Evolutionary conservation across 2,113 vertebrate genomes (phyloP), one percentile per base, ranked within the genome.

Genomic region (Megatriorchis doriae): DNA sequence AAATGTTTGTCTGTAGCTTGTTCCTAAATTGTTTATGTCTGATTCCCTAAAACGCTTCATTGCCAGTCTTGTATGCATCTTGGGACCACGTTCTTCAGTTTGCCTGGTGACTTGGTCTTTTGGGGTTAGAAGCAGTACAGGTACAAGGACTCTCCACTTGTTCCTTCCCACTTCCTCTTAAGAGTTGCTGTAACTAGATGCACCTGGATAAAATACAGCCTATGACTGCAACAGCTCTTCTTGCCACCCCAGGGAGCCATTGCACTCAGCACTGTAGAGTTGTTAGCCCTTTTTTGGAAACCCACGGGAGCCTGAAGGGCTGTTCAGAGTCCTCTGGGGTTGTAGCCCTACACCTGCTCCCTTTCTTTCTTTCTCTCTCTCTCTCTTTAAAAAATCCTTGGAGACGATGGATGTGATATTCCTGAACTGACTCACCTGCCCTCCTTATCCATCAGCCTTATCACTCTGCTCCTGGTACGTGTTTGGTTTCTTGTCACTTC

Each of bases 1-100:
- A 96, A 93, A 43, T 78, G 74, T 80, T 87, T 95, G 67, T 88
- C 75, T 90, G 91, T 72, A 93, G 81, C 70, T 92, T 93, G 91
- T 93, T 15, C 18, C 73, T 94, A 80, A 88, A 93, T 78, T 90
- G 81, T 90, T 81, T 68, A 36, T 70, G 43, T 85, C 81, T 92
- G 79, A 90, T 85, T 91, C 66, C 78, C 47, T 78, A 36, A 81
- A 53, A 47, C 5, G 9, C 82, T 81, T 95, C 77, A 23, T 22
- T 89, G 81, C 56, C 22, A 31, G 26, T 43, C 45, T 56, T 47
- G 23, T 47, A 7, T 3, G 4, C 5, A 3, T 75, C 68, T 91
- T 11, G 16, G 42, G 67, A 56, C 32, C 50, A 52, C 1, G 8
- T 58, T 61, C 52, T 70, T 88, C 52, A 34, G 47, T 62, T 56